These are phyloP conservation scores for Nemoura dubitans DNA, from an alignment of 2,888 invertebrate species.

Conservation along the genomic window DNA sequence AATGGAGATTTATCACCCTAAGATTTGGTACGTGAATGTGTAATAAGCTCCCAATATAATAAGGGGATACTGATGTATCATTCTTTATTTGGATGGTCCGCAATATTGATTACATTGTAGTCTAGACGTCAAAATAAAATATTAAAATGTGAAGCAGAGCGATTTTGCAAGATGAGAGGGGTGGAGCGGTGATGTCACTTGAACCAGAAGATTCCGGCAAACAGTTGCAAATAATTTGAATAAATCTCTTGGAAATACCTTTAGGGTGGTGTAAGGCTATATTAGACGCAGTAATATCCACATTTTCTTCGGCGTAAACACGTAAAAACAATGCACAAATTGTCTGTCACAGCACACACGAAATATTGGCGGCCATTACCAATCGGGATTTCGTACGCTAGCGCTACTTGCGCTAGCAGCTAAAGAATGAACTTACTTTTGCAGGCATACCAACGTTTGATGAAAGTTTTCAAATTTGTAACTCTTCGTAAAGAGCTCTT, in stretches of 20 bases:
- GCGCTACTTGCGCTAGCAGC: not conserved
- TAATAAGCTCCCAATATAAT: too few species aligned
- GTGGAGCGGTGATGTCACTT: conserved; percentile 4
- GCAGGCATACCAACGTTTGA: not conserved
- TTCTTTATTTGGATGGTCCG: too few species aligned
- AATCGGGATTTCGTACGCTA: not conserved
- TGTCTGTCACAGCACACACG: conserved; percentile 7
- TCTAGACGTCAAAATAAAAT: not conserved
- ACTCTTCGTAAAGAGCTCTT: not conserved
- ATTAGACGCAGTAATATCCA: not conserved
- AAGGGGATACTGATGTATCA: too few species aligned
- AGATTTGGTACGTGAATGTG: too few species aligned
- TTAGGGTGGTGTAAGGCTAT: not conserved
- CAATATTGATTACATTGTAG: not conserved
- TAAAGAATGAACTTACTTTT: not conserved
- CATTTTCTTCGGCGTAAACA: not conserved
- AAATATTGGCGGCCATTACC: conserved; percentile 12
- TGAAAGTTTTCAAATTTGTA: not conserved
- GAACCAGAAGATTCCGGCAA: not conserved
- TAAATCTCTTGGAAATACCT: not conserved
- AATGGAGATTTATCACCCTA: not conserved
- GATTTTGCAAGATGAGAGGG: not conserved
- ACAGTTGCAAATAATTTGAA: not conserved
- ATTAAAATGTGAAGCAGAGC: not conserved
- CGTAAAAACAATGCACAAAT: not conserved